Evolutionary conservation across 1,140 invertebrate species (phyloP), one percentile per base, ranked within the genome.

Genomic region (Penaeus japonicus): DNA sequence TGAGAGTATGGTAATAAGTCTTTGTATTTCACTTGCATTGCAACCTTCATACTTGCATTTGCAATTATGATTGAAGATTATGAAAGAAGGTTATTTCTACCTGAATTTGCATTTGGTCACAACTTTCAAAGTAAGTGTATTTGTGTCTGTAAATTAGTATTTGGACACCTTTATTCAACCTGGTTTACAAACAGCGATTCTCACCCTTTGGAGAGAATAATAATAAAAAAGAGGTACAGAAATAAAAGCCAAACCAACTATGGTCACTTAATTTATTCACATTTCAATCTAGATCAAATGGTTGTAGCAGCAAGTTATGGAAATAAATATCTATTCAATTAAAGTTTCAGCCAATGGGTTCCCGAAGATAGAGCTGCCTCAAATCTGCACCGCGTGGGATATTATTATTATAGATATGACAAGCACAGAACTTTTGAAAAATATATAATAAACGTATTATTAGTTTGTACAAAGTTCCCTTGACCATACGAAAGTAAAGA

Each of bases 251-350:
- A 78, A 78, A 78, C 70, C 30, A 24, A 30, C 17, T 47, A 47
- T 53, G 47, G 22, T 54, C 2, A 79, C 54, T 79, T 24, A 79
- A 79, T 79, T 79, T 79, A 79, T 79, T 79, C 54, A 54, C 17
- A 79, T 79, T 54, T 79, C 39, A 54, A 79, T 79, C 39, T 79
- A 53, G 20, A 79, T 53, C 77, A 79, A 35, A 79, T 79, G 32
- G 20, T 79, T 79, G 77, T 79, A 79, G 77, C 77, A 79, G 77
- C 77, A 79, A 79, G 54, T 54, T 53, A 79, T 53, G 47, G 35
- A 79, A 77, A 79, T 79, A 79, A 79, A 79, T 79, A 79, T n/a
- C 53, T 53, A 54, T 78, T 39, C 54, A 79, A 22, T 53, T 79
- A 47, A 47, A 47, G 47, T 47, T 39, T 79, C 17, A 53, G 39